Evolutionary conservation across 2,113 vertebrate species (phyloP), one percentile per base, ranked within the genome.

Genomic region (Cygnus buccinator): DNA sequence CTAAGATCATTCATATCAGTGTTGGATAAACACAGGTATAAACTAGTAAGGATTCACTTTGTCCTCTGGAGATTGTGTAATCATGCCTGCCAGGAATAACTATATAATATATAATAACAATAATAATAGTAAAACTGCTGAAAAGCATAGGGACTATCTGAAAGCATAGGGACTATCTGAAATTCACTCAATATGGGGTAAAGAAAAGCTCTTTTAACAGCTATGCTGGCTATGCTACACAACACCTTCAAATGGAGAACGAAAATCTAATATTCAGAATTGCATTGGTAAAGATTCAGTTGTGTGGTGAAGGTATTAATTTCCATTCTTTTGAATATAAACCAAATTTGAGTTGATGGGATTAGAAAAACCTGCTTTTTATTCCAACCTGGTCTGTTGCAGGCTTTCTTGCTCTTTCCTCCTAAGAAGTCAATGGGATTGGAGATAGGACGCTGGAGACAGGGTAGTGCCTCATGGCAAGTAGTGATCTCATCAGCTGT

Each of bases 301-400:
- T 84, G 50, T 89, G 14, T 75, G 0, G 1, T 86, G 89, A 75
- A 62, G 35, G n/a, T 71, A 79, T 79, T 78, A 43, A 35, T 76
- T 75, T 92, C 87, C 33, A 1, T 72, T 82, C 44, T 72, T 83
- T 80, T 80, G 67, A n/a, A 48, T 33, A 39, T 14, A 9, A 74
- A 71, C 68, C 76, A 89, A 84, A 59, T 84, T 88, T 71, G 81
- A 89, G 63, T 13, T 43, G 25, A 71, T 78, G 13, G 3, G 35
- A 81, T 67, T 77, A 93, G 62, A 81, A 91, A 61, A 94, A 59
- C 71, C 31, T 94, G 22, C 11, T 66, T 96, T 96, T 86, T 93
- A n/a, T 93, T 90, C 65, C 39, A 87, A 21, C 14, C 15, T 57
- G 6, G 7, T 71, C 70, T 72, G 31, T 77, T 61, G 89, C 29